Evolutionary conservation across 2,113 vertebrate genomes (phyloP).

Genomic region (Galbula dea): DNA sequence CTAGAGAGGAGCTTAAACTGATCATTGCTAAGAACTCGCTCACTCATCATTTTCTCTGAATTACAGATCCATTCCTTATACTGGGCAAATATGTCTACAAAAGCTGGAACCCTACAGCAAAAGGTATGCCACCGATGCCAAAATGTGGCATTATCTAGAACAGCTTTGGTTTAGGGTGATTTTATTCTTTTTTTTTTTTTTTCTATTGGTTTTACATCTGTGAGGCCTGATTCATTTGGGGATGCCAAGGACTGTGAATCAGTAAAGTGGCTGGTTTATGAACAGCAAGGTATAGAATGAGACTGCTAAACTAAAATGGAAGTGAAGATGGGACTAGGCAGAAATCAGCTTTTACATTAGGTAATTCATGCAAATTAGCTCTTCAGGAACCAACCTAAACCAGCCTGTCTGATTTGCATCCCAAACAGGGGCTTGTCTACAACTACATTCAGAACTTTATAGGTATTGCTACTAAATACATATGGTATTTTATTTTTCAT

Average conservation of each 20-base stretch:
- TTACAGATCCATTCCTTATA: not conserved
- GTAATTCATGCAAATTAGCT: not conserved
- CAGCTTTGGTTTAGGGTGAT: fast-evolving
- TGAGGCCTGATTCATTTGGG: not conserved
- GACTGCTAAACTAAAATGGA: not conserved
- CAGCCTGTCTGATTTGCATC: not conserved
- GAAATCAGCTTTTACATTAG: not conserved
- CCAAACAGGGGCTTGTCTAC: not conserved
- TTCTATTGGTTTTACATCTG: not conserved
- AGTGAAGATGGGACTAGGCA: not conserved
- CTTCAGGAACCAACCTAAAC: not conserved
- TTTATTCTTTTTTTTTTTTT: not conserved
- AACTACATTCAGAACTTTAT: not conserved
- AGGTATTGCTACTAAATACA: not conserved
- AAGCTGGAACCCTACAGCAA: not conserved
- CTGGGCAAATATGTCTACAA: not conserved
- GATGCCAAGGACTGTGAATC: not conserved
- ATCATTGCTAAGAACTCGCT: not conserved
- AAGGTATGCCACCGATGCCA: not conserved
- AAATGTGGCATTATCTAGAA: not conserved
- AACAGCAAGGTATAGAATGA: not conserved
- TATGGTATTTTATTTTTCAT: not conserved
- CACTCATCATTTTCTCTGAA: not conserved
- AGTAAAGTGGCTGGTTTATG: not conserved
- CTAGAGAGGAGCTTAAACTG: not conserved